Conservation (phyloP, 2,888 invertebrate genomes). For the Chalcis sispes region DNA sequence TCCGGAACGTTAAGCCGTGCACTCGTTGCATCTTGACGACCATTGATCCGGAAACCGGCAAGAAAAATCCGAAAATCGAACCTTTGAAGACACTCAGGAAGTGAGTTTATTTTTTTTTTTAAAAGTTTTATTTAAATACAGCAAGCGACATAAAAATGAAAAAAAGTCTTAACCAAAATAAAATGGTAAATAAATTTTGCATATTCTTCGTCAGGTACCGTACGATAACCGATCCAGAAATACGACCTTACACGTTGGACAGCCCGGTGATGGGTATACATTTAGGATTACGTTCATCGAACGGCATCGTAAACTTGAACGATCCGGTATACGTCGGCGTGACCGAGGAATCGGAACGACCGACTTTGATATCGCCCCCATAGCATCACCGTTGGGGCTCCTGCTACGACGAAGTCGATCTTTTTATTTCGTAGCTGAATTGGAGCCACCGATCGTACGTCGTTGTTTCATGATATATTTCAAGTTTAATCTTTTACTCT, state of each 20-base stretch:
- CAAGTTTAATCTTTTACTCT: no score
- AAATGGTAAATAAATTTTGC: background rate
- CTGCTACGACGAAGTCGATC: slow-evolving; percentile 65
- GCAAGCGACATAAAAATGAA: background rate
- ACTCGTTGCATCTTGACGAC: slow-evolving; percentile 85
- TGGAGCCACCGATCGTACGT: no score
- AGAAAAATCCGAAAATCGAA: slow-evolving; percentile 79
- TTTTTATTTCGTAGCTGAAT: slow-evolving; percentile 26
- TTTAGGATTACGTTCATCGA: slow-evolving; percentile 75
- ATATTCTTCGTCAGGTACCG: slow-evolving; percentile 75
- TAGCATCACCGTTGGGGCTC: slow-evolving; percentile 73
- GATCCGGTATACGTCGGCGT: slow-evolving; percentile 78
- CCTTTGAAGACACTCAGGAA: slow-evolving; percentile 82
- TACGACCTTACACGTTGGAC: slow-evolving; percentile 68
- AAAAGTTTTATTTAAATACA: no score
- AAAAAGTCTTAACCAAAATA: background rate
- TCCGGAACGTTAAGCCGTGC: slow-evolving; percentile 82
- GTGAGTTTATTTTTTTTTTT: slow-evolving; percentile 75
- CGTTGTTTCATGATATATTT: no score
- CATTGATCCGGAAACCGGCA: slow-evolving; percentile 82
- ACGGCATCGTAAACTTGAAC: slow-evolving; percentile 75
- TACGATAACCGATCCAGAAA: slow-evolving; percentile 70
- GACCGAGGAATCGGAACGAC: slow-evolving; percentile 60
- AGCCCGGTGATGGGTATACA: slow-evolving; percentile 78
- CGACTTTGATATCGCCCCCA: slow-evolving; percentile 63